Base-by-base conservation (phyloP, 2,888 invertebrate genomes). In the Deroplatys truncata region DNA sequence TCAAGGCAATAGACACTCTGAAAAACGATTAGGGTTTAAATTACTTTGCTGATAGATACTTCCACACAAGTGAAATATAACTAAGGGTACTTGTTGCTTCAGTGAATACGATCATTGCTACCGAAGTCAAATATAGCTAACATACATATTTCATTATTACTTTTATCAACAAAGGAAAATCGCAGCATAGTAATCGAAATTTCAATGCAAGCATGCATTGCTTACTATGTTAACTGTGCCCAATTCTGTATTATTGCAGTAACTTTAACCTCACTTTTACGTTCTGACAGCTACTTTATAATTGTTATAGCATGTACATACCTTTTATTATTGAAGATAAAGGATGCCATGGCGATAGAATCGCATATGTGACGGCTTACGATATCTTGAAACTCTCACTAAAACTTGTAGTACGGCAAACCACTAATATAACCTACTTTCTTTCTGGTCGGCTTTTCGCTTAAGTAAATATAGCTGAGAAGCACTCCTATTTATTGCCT, bases 301-400 rank as follows among this genome's bases (percentile, higher is more conserved):
- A 72, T 20, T 72, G 25, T 0, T 72, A 20, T 72, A 72, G 2
- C 3, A 20, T 16, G 0, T 31, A 28, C 16, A 20, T 87, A 87
- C 87, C 87, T 87, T 25, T 87, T 87, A 82, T 87, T 87, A 28
- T 82, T 87, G 82, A 87, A 31, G 15, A 87, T 87, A 31, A 87
- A 87, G 87, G 87, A 87, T 29, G 82, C 87, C 87, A 87, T 87
- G 29, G n/a, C 29, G n/a, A 8, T 31, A 82, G 25, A 82, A 87
- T 82, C 35, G 49, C 87, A 82, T 82, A 82, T 82, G 56, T 43
- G 25, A 72, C 16, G 20, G 56, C 56, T 72, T 25, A 16, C 20
- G 20, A 72, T 72, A 72, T 72, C 16, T 20, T 72, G 25, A 72
- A 72, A 72, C 56, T 72, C 56, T 72, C 56, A 72, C 56, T 7